Percentiles rank a stretch among this genome's conserved stretches.
Conservation (phyloP, 2,113 vertebrate species). For the Nycticorax nycticorax region DNA sequence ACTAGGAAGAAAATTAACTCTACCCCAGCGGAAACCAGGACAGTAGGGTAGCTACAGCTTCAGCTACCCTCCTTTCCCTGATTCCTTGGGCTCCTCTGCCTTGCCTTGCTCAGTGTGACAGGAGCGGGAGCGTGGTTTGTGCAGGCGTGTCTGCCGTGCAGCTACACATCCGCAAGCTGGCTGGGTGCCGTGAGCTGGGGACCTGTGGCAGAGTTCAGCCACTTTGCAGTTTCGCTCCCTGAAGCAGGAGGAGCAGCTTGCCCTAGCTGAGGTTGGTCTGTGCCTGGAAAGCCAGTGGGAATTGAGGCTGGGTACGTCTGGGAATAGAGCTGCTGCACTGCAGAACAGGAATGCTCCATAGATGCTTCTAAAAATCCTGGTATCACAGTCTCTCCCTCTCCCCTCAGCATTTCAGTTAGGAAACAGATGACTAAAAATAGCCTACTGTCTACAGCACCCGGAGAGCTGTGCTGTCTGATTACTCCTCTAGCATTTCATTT, state of each 20-base stretch:
- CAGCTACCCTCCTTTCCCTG: neutral
- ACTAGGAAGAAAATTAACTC: no score
- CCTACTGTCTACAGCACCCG: neutral
- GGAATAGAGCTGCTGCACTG: neutral
- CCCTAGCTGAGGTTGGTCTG: neutral
- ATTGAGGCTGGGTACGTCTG: neutral
- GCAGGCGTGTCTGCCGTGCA: neutral
- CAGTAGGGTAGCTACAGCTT: neutral
- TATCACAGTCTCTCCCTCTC: neutral
- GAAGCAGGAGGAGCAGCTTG: neutral
- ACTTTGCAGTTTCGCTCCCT: neutral
- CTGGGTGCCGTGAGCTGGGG: no score
- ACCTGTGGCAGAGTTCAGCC: neutral
- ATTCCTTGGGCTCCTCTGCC: neutral
- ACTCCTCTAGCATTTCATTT: neutral
- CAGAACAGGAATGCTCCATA: neutral
- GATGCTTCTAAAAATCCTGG: neutral
- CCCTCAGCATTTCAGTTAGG: neutral
- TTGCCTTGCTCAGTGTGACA: neutral
- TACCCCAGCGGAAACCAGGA: no score
- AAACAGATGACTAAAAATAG: conserved; percentile 27
- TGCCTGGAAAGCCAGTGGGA: neutral
- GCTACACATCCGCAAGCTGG: neutral
- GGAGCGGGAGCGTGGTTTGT: neutral
- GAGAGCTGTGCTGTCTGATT: neutral